Percentiles rank a stretch among this genome's conserved stretches.
Evolutionary conservation across 2,797 vertebrate genomes (phyloP).

Genomic region (Sorex maritimensis): DNA sequence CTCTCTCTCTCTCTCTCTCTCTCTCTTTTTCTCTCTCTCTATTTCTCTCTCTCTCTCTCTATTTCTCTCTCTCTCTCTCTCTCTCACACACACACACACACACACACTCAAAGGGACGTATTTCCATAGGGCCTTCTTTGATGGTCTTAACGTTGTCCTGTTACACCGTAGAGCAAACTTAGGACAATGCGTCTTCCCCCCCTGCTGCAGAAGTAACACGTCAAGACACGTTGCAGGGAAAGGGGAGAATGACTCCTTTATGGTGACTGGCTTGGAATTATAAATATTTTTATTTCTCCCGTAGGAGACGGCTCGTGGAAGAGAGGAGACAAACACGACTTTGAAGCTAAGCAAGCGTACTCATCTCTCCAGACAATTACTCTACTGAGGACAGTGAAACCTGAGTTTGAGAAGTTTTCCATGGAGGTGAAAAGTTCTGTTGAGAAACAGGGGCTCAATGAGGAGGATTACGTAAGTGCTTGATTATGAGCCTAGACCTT

Average conservation of each 20-base stretch:
- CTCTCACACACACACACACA: no score
- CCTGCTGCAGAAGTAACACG: constrained; percentile 48
- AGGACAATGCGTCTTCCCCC: constrained; percentile 68
- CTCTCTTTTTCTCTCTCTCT: neutral
- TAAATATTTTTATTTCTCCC: constrained; percentile 88
- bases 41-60: no score
- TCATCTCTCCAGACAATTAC: constrained; percentile 96
- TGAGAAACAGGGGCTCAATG: constrained; percentile 92
- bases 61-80: neutral
- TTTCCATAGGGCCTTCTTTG: constrained; percentile 48
- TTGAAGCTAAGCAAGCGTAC: constrained; percentile 96
- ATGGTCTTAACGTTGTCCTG: constrained; percentile 20
- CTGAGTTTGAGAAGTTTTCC: constrained; percentile 98
- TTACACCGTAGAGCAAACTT: constrained; percentile 47
- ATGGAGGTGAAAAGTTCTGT: constrained; percentile 95
- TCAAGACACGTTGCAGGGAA: neutral
- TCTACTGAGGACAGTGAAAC: constrained; percentile 96
- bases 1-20: neutral
- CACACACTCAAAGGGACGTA: constrained; percentile 60
- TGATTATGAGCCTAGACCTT: constrained; percentile 73
- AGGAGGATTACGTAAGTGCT: constrained; percentile 95
- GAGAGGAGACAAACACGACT: constrained; percentile 96
- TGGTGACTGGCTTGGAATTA: constrained; percentile 81
- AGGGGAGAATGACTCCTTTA: constrained; percentile 78
- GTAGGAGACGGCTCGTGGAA: constrained; percentile 98